Percentiles rank a stretch among this genome's conserved stretches.
phyloP scores from a whole-genome alignment of 2,113 vertebrate genomes.

The Felis chaus region DNA sequence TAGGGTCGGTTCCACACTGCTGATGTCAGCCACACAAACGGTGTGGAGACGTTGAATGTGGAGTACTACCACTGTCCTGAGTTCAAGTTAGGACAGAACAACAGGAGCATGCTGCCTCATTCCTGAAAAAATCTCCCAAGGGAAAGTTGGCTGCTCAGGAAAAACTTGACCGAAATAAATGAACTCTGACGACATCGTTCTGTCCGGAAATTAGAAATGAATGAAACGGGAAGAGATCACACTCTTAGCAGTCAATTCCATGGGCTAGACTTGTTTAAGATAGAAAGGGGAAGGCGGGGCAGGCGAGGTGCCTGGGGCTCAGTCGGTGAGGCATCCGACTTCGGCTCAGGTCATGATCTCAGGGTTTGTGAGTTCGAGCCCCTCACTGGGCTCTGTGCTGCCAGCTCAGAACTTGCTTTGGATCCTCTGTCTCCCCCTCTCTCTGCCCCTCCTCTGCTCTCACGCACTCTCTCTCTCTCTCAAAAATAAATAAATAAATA shows the following conservation, averaged over 20 bases:
- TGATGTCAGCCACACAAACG: neutral
- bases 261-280: neutral
- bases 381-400: no score
- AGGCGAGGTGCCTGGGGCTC: no score
- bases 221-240: neutral
- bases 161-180: neutral
- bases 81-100: neutral
- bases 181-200: neutral
- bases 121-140: neutral
- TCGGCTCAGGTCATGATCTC: no score
- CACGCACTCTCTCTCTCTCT: no score
- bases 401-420: no score
- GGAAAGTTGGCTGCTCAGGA: neutral
- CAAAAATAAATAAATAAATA: no score
- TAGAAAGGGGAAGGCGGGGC: neutral
- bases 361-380: no score
- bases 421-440: no score
- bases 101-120: neutral
- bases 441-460: no score
- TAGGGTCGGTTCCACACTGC: neutral
- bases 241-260: neutral
- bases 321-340: no score
- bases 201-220: neutral
- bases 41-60: accelerated
- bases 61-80: accelerated